Conservation (phyloP, 1,140 invertebrate species). For the Papilio polytes region DNA sequence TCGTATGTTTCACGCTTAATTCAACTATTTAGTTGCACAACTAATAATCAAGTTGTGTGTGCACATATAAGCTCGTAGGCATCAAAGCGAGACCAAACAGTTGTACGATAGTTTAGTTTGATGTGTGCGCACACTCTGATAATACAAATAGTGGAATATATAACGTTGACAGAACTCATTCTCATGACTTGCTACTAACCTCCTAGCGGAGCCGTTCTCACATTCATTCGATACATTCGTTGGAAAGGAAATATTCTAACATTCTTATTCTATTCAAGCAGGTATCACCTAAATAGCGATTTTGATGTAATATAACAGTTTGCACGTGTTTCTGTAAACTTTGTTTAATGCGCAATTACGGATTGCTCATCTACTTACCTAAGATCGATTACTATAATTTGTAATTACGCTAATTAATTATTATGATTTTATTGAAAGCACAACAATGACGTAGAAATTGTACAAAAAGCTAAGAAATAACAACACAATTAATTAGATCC, state of each 20-base stretch:
- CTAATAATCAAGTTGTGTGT: too few relatives aligned
- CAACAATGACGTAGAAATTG: not conserved
- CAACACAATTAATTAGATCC: not conserved
- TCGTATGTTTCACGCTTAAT: too few relatives aligned
- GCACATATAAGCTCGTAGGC: too few relatives aligned
- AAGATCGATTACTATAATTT: not conserved
- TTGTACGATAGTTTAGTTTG: too few relatives aligned
- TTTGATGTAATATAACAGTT: not conserved
- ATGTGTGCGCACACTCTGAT: too few relatives aligned
- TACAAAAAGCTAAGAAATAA: not conserved
- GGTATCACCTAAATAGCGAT: not conserved
- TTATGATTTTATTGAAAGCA: not conserved
- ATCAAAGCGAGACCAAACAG: too few relatives aligned
- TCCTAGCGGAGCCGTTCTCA: not conserved
- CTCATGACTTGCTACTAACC: not conserved
- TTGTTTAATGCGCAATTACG: not conserved
- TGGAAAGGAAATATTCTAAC: not conserved
- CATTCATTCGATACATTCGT: not conserved
- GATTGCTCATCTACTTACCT: not conserved
- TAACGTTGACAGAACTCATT: not conserved
- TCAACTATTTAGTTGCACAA: too few relatives aligned
- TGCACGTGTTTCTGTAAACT: not conserved
- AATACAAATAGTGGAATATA: not conserved
- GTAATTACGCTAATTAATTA: not conserved
- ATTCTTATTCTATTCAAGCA: not conserved